A percentile compares a stretch with the other conserved stretches of the same genome.
phyloP scores from a whole-genome alignment of 2,797 vertebrate species.

The Avahi laniger region DNA sequence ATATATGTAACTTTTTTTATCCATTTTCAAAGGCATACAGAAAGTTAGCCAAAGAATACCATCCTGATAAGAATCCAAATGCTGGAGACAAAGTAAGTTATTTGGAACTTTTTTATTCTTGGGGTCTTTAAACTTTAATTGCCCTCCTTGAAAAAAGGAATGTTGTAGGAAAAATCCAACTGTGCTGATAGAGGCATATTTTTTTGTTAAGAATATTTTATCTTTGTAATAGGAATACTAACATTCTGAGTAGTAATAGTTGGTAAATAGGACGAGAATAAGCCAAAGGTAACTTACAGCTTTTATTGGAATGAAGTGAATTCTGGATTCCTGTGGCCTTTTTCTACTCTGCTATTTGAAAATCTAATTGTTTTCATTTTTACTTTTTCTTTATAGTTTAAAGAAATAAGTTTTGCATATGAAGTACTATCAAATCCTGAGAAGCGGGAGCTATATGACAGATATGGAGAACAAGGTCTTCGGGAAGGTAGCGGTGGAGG shows the following conservation, averaged over 20 bases:
- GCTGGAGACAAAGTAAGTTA: constrained; percentile 96
- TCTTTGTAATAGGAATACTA: neutral
- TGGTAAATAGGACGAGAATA: neutral
- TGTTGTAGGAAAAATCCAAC: neutral
- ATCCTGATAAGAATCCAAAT: constrained; percentile 99
- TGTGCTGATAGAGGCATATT: neutral
- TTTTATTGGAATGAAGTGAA: neutral
- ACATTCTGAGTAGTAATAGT: neutral
- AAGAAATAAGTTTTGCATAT: constrained; percentile 99
- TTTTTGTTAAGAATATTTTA: neutral
- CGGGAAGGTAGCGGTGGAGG: constrained; percentile 97
- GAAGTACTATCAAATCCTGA: constrained; percentile 98
- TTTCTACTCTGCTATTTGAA: neutral
- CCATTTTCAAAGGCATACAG: constrained; percentile 91
- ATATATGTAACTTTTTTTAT: constrained; percentile 11
- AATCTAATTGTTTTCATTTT: constrained; percentile 47
- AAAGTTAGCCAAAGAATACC: constrained; percentile 98
- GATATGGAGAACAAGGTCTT: constrained; percentile 97
- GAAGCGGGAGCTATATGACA: constrained; percentile 97
- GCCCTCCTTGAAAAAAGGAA: neutral
- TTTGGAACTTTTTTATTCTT: constrained; percentile 40
- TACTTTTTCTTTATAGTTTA: constrained; percentile 88
- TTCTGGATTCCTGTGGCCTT: neutral
- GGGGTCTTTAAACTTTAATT: constrained; percentile 12
- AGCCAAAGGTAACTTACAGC: neutral